Evolutionary conservation across 2,797 vertebrate species (phyloP), one percentile per base, ranked within the genome.

Genomic region (Pseudomugil tenellus): DNA sequence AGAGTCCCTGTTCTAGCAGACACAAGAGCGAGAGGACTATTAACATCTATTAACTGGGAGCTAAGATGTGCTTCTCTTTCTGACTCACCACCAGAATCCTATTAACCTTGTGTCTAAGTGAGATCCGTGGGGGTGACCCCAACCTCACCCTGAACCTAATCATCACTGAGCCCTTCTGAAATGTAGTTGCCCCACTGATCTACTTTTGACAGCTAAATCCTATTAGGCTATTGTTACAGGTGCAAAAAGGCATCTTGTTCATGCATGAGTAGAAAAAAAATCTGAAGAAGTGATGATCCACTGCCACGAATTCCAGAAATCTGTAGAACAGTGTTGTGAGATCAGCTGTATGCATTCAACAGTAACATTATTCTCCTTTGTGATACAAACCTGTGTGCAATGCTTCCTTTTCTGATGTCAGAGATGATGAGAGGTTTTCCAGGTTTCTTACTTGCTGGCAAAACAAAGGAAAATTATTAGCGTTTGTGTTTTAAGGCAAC

Each of bases 391-490:
- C 98, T 97, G 91, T 99, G 98, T 0, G 98, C 98, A 64, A 98
- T 96, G 0, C 98, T 99, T 81, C 97, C 98, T 84, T 96, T 98
- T 86, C 94, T 97, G 90, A 99, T 97, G 89, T 98, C 97, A 0
- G 98, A 99, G 92, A 99, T 99, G 92, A 99, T 96, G 84, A 99
- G 94, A 48, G 98, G 96, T 51, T 97, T 96, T 13, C 95, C 96
- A 13, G 94, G 93, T 88, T 96, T 98, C 86, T 98, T 97, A 91
- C 96, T 97, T 35, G 96, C 96, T 90, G 95, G 85, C 91, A 19
- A 75, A 28, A 63, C 58, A 26, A 67, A 37, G 59, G 17, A 43
- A 1, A 41, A 23, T 8, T 3, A 29, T 56, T 35, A 21, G 12
- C 12, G 12, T 59, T 53, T 41, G 52, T 46, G 19, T 10, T 28